Conservation (phyloP, 2,888 invertebrate genomes). For the Aricia artaxerxes region DNA sequence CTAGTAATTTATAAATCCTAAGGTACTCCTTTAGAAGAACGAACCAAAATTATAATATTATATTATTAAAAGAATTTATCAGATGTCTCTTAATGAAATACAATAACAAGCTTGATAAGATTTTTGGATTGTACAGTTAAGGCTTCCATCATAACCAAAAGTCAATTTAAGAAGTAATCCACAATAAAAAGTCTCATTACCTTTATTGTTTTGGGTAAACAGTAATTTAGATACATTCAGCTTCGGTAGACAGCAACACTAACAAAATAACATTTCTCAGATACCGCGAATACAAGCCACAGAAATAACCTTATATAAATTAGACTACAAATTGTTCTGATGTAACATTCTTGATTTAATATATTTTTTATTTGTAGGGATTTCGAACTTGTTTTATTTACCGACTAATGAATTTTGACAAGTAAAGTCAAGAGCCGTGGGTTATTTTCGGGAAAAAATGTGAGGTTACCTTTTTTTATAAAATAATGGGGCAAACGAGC, state of each 20-base stretch:
- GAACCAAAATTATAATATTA: too few species aligned
- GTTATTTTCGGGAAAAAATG: too few species aligned
- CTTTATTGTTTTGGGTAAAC: slow-evolving; percentile 5
- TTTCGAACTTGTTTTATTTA: neutral
- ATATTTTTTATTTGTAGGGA: neutral
- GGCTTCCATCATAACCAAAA: too few species aligned
- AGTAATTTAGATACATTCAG: neutral
- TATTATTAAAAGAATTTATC: too few species aligned
- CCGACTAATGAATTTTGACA: neutral
- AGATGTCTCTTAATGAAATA: neutral
- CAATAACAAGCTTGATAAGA: neutral
- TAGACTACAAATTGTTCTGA: neutral
- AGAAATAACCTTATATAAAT: neutral
- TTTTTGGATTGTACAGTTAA: neutral
- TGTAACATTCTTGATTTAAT: slow-evolving; percentile 5
- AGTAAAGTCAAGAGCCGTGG: too few species aligned
- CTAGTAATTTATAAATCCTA: too few species aligned
- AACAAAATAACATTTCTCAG: neutral
- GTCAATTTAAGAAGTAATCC: neutral
- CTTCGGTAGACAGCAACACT: neutral
- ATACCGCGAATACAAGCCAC: neutral
- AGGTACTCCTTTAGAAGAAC: too few species aligned
- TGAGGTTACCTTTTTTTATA: too few species aligned
- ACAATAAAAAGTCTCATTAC: neutral
- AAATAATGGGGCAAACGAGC: too few species aligned